Base-by-base conservation (phyloP, 2,797 vertebrate genomes). In the Schizopygopsis pylzovi region DNA sequence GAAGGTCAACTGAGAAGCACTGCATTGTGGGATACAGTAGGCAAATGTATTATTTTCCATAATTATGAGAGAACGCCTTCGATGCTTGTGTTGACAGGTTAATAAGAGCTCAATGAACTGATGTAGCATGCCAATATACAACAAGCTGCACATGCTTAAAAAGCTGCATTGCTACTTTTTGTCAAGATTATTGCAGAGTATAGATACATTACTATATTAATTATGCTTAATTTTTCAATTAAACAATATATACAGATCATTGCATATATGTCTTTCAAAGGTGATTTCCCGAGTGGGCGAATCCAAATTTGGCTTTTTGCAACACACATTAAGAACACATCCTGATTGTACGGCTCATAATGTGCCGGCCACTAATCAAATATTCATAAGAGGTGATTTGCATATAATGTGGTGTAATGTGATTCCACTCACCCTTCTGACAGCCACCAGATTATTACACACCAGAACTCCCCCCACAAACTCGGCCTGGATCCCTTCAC, bases 401-500 rank as follows among this genome's bases (percentile, higher is more conserved):
- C 18, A 77, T 78, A 59, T 41, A 2, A 4, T 59, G 16, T 43
- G 6, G 45, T n/a, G 47, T 52, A 49, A 61, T 82, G 16, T 47
- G 9, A 79, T 15, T 16, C 15, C 41, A 59, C 98, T 96, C 94
- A 99, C 98, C 95, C 98, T 97, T 90, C 98, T 97, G 89, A 99
- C 98, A 12, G 98, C 98, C 39, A 99, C 98, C 94, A 99, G 92
- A 90, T 98, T 99, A 94, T 99, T 99, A 93, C 98, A 99, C 39
- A 99, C 97, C 22, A 99, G 95, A 37, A 99, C 98, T 65, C 98
- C 98, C 28, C 98, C 98, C 70, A 99, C 98, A 93, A 99, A 99
- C 89, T 99, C 98, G 0, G 98, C 98, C 92, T 99, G 98, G 89
- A 99, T 98, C 56, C 98, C 98, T 89, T 99, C 98, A 82, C 97